Percentiles rank a stretch among this genome's conserved stretches.
These are phyloP conservation scores for Arenicola marina DNA, from an alignment of 2,888 invertebrate genomes.

Conservation along the genomic window DNA sequence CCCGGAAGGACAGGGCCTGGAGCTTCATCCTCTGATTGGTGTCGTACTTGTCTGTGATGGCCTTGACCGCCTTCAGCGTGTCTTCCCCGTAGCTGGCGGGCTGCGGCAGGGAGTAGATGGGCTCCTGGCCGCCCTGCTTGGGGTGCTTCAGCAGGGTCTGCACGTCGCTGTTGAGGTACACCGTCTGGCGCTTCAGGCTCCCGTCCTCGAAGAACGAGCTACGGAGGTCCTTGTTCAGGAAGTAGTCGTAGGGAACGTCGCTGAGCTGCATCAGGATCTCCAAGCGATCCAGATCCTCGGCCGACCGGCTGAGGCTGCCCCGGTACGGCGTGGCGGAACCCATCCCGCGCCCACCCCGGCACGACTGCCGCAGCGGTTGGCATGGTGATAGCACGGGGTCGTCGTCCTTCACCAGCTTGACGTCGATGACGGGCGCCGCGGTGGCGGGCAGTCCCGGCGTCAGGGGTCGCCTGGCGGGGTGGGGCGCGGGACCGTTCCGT, in stretches of 20 bases:
- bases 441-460: no score
- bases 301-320: background rate
- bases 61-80: slow-evolving; percentile 30
- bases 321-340: no score
- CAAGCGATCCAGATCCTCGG: background rate
- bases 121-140: slow-evolving; percentile 9
- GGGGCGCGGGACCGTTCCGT: no score
- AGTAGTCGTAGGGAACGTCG: background rate
- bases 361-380: no score
- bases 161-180: slow-evolving; percentile 8
- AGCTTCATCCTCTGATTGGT: slow-evolving; percentile 24
- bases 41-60: slow-evolving; percentile 34
- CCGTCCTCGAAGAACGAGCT: slow-evolving; percentile 17
- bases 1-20: slow-evolving; percentile 26
- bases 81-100: slow-evolving; percentile 30
- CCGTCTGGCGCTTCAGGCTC: slow-evolving; percentile 5
- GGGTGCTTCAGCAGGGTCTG: slow-evolving; percentile 28
- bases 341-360: no score
- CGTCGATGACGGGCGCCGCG: no score
- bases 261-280: background rate
- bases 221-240: background rate
- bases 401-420: no score
- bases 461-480: no score
- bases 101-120: slow-evolving; percentile 29
- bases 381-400: no score